Evolutionary conservation across 2,888 invertebrate genomes (phyloP).

Genomic region (Yponomeuta evonymella): DNA sequence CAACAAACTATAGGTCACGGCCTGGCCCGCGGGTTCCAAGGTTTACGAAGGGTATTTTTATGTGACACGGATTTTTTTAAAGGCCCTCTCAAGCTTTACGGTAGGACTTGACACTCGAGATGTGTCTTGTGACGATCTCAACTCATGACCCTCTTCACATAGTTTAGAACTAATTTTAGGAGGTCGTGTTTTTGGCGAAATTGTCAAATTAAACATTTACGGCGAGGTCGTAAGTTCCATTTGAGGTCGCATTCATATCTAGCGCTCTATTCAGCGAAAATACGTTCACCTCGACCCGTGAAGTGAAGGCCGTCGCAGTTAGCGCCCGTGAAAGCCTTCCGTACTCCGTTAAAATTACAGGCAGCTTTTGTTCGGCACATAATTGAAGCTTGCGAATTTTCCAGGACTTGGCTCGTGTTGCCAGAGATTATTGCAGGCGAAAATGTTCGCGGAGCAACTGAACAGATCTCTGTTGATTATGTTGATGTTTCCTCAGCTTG

Average conservation of each 20-base stretch:
- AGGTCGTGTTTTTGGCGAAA: not conserved
- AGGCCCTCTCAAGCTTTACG: not conserved
- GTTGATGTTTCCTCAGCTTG: not conserved
- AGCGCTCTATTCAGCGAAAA: not conserved
- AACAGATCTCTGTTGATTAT: too few relatives aligned
- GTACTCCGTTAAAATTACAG: not conserved
- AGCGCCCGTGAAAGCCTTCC: constrained; percentile 8
- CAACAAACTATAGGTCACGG: not conserved
- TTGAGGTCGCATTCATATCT: constrained; percentile 3
- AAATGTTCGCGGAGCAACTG: not conserved
- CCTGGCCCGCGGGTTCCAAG: not conserved
- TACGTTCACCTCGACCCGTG: constrained; percentile 4
- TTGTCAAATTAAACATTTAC: not conserved
- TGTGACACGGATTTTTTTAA: not conserved
- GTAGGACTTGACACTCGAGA: not conserved
- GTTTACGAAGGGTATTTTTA: not conserved
- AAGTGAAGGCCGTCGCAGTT: constrained; percentile 4
- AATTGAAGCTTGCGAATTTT: not conserved
- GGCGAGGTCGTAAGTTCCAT: not conserved
- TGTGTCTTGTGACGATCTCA: not conserved
- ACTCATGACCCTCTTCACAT: not conserved
- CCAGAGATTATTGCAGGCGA: not conserved
- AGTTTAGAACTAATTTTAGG: not conserved
- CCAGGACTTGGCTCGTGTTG: not conserved
- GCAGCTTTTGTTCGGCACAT: constrained; percentile 10